Conservation (phyloP, 2,797 vertebrate species). For the Helostoma temminkii region DNA sequence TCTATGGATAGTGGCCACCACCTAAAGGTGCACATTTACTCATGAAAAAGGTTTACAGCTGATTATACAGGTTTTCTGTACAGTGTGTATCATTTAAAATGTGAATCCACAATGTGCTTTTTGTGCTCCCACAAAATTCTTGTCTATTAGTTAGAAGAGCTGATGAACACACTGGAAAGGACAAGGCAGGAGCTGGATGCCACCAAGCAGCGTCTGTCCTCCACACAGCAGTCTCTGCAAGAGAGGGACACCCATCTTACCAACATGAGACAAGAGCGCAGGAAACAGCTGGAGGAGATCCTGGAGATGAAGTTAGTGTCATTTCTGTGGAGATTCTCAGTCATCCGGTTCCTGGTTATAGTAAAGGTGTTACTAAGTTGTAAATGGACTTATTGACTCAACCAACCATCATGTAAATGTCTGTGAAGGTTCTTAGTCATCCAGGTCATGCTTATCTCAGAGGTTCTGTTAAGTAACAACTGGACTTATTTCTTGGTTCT, state of each 20-base stretch:
- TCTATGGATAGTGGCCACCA: slow-evolving; percentile 91
- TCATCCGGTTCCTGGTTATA: neutral
- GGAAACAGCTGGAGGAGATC: slow-evolving; percentile 98
- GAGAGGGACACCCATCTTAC: slow-evolving; percentile 95
- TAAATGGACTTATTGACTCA: too few species aligned
- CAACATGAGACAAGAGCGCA: slow-evolving; percentile 93
- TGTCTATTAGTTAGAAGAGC: slow-evolving; percentile 87
- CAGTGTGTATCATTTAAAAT: too few species aligned
- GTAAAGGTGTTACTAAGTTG: too few species aligned
- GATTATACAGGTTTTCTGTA: neutral
- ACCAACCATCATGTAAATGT: too few species aligned
- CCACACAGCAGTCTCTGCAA: slow-evolving; percentile 95
- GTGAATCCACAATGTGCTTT: slow-evolving; percentile 7
- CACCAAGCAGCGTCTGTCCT: slow-evolving; percentile 95
- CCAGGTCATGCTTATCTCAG: too few species aligned
- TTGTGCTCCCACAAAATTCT: slow-evolving; percentile 2
- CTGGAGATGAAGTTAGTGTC: slow-evolving; percentile 97
- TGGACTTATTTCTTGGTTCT: too few species aligned
- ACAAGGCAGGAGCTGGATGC: slow-evolving; percentile 96
- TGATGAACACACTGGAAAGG: slow-evolving; percentile 95
- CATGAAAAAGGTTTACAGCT: neutral
- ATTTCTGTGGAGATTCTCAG: neutral
- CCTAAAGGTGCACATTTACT: slow-evolving; percentile 85
- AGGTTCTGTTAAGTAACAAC: too few species aligned
- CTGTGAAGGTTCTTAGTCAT: too few species aligned